These are phyloP conservation scores for Meda fulgida DNA, from an alignment of 2,797 vertebrate species.

Conservation along the genomic window DNA sequence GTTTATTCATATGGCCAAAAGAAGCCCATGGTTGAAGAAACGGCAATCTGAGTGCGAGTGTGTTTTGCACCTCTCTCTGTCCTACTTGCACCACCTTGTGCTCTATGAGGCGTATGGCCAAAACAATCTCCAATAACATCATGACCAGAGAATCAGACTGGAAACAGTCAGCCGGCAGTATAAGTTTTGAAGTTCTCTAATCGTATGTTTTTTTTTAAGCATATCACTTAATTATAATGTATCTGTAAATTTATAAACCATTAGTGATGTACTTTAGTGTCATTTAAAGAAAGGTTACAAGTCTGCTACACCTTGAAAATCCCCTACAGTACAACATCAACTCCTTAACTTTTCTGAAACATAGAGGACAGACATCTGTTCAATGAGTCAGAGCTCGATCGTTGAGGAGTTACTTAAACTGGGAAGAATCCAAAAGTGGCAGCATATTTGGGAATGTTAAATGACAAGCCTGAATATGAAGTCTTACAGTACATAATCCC, in stretches of 20 bases:
- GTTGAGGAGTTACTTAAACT: slow-evolving; percentile 17
- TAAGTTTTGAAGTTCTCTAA: neutral
- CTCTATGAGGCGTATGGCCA: neutral
- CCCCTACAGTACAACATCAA: slow-evolving; percentile 9
- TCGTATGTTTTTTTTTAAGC: neutral
- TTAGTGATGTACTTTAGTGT: neutral
- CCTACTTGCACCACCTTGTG: slow-evolving; percentile 1
- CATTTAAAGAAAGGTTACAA: neutral
- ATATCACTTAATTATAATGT: neutral
- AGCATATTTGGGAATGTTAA: slow-evolving; percentile 45
- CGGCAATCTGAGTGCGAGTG: neutral
- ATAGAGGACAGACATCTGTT: slow-evolving; percentile 49
- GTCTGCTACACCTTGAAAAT: slow-evolving; percentile 21
- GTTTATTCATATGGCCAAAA: neutral
- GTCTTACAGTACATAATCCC: neutral
- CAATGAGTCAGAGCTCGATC: slow-evolving; percentile 9
- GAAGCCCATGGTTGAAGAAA: neutral
- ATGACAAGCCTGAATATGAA: slow-evolving; percentile 4
- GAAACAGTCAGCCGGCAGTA: neutral
- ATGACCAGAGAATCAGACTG: neutral
- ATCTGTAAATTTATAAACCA: slow-evolving; percentile 24
- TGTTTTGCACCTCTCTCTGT: neutral
- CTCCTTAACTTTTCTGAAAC: slow-evolving; percentile 22
- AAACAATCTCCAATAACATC: neutral
- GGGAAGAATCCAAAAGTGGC: slow-evolving; percentile 25